Evolutionary conservation across 37 sponge, comb jelly and placozoan species (phyloP).

Genomic region (Lycopodina hypogea): DNA sequence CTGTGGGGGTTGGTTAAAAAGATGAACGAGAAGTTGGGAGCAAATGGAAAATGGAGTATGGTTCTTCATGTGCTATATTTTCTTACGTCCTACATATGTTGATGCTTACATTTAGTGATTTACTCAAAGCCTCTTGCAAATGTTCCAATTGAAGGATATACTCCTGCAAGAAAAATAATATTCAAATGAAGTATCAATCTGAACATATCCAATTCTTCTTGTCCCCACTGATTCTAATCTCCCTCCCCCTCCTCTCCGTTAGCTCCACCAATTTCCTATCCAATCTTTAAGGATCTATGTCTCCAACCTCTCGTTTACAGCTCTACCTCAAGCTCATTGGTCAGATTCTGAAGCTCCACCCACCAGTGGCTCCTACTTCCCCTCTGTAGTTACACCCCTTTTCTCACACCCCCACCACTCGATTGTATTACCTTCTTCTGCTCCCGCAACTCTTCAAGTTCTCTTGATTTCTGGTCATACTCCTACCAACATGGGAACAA

Average conservation of each 20-base stretch:
- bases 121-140: conserved; percentile 19
- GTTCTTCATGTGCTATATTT: no score
- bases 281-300: not conserved
- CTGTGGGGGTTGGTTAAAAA: no score
- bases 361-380: no score
- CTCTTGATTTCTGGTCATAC: conserved; percentile 15
- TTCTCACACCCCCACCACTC: no score
- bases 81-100: no score
- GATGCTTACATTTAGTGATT: conserved; percentile 11
- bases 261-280: not conserved
- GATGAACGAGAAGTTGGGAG: no score
- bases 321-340: no score
- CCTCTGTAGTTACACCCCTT: no score
- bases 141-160: conserved; percentile 35
- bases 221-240: no score
- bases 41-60: no score
- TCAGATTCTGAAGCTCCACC: no score
- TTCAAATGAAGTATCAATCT: not conserved
- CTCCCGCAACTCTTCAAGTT: conserved; percentile 12
- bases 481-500: not conserved
- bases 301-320: no score
- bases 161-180: not conserved
- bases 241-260: not conserved
- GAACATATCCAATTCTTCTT: not conserved
- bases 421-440: conserved; percentile 38